Evolutionary conservation across 1,140 invertebrate genomes (phyloP), one percentile per base, ranked within the genome.

Genomic region (Drosophila aff.): DNA sequence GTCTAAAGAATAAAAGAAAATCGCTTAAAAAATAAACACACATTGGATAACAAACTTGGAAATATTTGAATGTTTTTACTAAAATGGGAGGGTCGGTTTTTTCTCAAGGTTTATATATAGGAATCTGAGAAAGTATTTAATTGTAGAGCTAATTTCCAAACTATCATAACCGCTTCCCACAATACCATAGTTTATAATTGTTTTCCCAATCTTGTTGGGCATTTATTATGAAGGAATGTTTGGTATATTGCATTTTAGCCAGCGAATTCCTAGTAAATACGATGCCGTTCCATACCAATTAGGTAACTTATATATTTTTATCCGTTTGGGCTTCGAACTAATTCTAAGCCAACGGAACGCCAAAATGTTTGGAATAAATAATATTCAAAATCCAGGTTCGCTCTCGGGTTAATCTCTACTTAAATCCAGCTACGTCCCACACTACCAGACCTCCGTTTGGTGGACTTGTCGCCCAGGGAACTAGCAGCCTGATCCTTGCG

Each of bases 401-500:
- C 23, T 41, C 11, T 28, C 23, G 38, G 23, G n/a, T 43, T 18
- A 21, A 28, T 36, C 26, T 28, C 1, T 44, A 31, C 23, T 40
- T 91, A 92, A 53, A 92, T 91, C 92, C 92, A 92, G 67, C 81
- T 92, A 3, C 92, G 81, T 11, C 92, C 92, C 5, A 92, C 91
- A 58, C 92, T 93, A 11, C 92, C 92, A 0, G 92, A 93, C 28
- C 92, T 72, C 2, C 91, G 79, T 43, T 93, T 93, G 26, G 60
- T 64, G 2, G 77, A 80, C 43, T 89, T 81, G 15, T 79, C 72
- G 50, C 55, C 40, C 18, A 53, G 26, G 9, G 82, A 76, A 10
- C 77, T 57, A 21, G 75, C 28, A 4, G 60, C 31, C 28, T 52
- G 68, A 31, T 95, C 94, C 92, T 96, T 97, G 81, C 96, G 94